Percentiles rank a stretch among this genome's conserved stretches.
Conservation (phyloP, 2,113 vertebrate genomes). For the Anseranas semipalmata region DNA sequence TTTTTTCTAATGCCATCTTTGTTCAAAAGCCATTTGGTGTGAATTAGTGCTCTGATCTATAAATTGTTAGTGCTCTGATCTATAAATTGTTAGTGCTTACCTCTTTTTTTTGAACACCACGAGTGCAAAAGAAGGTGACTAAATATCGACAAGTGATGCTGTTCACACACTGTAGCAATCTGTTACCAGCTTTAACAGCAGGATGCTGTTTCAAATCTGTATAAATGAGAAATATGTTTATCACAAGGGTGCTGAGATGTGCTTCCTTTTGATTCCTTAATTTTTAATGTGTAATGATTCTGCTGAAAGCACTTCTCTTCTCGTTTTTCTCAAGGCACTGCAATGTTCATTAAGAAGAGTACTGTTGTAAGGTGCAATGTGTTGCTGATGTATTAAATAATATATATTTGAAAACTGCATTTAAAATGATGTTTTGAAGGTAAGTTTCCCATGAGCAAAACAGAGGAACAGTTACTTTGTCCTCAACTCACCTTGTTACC, state of each 20-base stretch:
- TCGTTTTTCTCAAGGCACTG: slow-evolving; percentile 18
- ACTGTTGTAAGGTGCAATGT: neutral
- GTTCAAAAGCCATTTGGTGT: slow-evolving; percentile 19
- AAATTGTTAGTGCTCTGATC: neutral
- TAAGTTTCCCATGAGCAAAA: neutral
- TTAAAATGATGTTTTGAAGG: slow-evolving; percentile 39
- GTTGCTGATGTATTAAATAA: slow-evolving; percentile 46
- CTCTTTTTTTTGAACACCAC: neutral
- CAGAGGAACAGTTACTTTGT: neutral
- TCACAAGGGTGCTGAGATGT: slow-evolving; percentile 38
- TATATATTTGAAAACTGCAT: slow-evolving; percentile 50
- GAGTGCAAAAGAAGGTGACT: neutral
- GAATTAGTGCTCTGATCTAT: neutral
- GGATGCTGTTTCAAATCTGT: neutral
- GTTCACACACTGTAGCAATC: slow-evolving; percentile 20
- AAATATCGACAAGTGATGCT: neutral
- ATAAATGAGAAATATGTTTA: slow-evolving; percentile 62
- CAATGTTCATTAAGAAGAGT: slow-evolving; percentile 14
- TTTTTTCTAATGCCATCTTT: slow-evolving; percentile 10
- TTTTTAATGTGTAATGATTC: slow-evolving; percentile 55
- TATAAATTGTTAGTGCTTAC: neutral
- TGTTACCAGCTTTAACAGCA: slow-evolving; percentile 2
- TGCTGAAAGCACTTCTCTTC: slow-evolving; percentile 25
- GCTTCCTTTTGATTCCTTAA: slow-evolving; percentile 48
- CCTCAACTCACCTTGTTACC: neutral